Conservation (phyloP, 2,888 invertebrate species). For the Ligdia adustata region DNA sequence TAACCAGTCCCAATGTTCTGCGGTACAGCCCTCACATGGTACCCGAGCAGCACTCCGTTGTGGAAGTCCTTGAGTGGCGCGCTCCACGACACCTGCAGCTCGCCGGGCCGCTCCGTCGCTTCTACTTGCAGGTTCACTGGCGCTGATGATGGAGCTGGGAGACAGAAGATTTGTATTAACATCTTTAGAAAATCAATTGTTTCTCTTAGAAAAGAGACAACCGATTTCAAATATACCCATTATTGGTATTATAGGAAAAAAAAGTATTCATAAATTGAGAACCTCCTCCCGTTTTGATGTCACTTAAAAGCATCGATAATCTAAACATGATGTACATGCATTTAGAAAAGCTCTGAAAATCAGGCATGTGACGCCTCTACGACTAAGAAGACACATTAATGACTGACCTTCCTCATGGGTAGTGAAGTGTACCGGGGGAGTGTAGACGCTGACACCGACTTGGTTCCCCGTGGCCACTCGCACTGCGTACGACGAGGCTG, state of each 20-base stretch:
- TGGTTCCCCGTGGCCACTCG: conserved; percentile 75
- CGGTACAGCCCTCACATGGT: conserved; percentile 71
- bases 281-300: too few relatives aligned
- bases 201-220: too few relatives aligned
- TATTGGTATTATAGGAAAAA: too few relatives aligned
- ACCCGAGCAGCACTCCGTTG: conserved; percentile 71
- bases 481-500: conserved; percentile 70
- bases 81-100: conserved; percentile 68
- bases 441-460: conserved; percentile 72
- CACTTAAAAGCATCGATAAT: too few relatives aligned
- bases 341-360: too few relatives aligned
- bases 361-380: too few relatives aligned
- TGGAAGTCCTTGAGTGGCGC: conserved; percentile 69
- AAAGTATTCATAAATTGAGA: too few relatives aligned
- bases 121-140: conserved; percentile 69
- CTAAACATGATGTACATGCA: too few relatives aligned
- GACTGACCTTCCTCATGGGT: conserved; percentile 78
- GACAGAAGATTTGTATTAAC: too few relatives aligned
- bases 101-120: conserved; percentile 72
- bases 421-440: conserved; percentile 71
- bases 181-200: too few relatives aligned
- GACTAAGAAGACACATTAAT: too few relatives aligned
- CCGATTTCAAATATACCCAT: too few relatives aligned
- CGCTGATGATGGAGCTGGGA: conserved; percentile 70
- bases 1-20: conserved; percentile 63